These are phyloP conservation scores for Linepithema humile DNA, from an alignment of 1,140 invertebrate genomes.

Conservation along the genomic window DNA sequence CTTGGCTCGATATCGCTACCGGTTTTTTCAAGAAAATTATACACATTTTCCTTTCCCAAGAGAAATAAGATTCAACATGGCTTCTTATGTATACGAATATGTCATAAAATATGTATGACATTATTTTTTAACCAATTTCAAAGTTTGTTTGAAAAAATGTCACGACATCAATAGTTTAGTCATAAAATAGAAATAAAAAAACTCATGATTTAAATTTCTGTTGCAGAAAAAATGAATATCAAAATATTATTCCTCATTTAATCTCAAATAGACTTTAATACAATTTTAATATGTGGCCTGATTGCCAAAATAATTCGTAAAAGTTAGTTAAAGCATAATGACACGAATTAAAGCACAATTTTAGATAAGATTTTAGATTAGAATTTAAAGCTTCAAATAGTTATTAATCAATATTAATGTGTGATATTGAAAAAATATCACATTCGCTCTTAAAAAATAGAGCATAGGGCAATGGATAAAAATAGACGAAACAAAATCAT, in stretches of 20 bases:
- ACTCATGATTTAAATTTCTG: background rate
- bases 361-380: too few species aligned
- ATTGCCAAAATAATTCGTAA: background rate
- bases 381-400: too few species aligned
- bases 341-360: background rate
- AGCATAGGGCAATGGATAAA: too few species aligned
- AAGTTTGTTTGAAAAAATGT: background rate
- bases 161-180: background rate
- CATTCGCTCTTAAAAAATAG: too few species aligned
- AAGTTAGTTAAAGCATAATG: background rate
- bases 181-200: background rate
- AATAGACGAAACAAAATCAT: too few species aligned
- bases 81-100: background rate
- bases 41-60: conserved; percentile 21
- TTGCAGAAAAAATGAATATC: background rate
- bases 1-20: conserved; percentile 39
- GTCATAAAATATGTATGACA: background rate
- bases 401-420: too few species aligned
- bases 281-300: background rate
- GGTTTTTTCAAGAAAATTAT: conserved; percentile 43
- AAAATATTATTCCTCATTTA: conserved; percentile 7
- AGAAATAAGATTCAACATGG: background rate
- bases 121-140: background rate
- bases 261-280: background rate
- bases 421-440: too few species aligned